Evolutionary conservation across 1,140 invertebrate genomes (phyloP).

Genomic region (Tachypleus tridentatus): DNA sequence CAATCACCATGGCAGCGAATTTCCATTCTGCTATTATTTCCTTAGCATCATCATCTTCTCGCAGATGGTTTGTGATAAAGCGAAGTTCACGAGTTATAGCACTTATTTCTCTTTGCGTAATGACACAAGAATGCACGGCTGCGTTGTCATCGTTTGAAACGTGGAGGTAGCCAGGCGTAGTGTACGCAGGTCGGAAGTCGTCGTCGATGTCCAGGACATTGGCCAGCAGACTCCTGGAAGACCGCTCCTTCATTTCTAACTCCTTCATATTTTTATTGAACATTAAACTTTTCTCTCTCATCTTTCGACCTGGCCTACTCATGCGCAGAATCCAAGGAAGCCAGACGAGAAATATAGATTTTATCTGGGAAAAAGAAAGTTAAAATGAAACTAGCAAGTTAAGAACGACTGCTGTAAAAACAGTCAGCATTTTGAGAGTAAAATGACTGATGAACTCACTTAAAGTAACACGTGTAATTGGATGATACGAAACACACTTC

Average conservation of each 20-base stretch:
- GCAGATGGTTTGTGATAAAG: slow-evolving; percentile 80
- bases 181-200: slow-evolving; percentile 58
- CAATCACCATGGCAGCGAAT: slow-evolving; percentile 98
- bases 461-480: too few species aligned
- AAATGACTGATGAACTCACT: too few species aligned
- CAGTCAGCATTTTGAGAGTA: too few species aligned
- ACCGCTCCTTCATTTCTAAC: slow-evolving; percentile 78
- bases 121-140: slow-evolving; percentile 37
- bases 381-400: too few species aligned
- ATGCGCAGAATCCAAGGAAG: slow-evolving; percentile 89
- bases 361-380: slow-evolving; percentile 50
- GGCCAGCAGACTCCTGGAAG: slow-evolving; percentile 82
- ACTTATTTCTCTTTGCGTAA: slow-evolving; percentile 73
- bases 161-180: slow-evolving; percentile 16
- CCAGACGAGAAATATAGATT: slow-evolving; percentile 87
- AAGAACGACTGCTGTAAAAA: too few species aligned
- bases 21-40: slow-evolving; percentile 94
- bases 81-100: slow-evolving; percentile 90
- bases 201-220: slow-evolving; percentile 95
- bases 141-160: slow-evolving; percentile 28
- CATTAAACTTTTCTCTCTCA: slow-evolving; percentile 65
- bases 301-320: slow-evolving; percentile 84
- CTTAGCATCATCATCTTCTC: slow-evolving; percentile 71
- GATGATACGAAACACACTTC: too few species aligned
- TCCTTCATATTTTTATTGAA: slow-evolving; percentile 50